A percentile compares a stretch with the other conserved stretches of the same genome.
Evolutionary conservation across 2,113 vertebrate genomes (phyloP).

Genomic region (Alethe castanea): DNA sequence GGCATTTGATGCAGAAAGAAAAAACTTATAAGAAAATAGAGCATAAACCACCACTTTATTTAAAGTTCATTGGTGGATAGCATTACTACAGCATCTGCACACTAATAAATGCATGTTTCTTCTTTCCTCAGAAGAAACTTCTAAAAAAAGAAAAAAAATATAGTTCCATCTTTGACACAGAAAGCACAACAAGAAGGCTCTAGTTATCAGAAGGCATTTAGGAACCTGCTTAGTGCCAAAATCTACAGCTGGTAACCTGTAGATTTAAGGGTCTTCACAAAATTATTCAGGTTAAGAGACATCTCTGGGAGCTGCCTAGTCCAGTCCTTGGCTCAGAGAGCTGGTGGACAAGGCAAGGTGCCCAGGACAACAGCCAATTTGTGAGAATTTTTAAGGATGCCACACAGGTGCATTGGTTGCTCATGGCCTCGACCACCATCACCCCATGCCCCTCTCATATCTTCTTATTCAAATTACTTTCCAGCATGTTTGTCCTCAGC

Average conservation of each 20-base stretch:
- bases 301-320: background rate
- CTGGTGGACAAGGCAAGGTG: background rate
- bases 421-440: background rate
- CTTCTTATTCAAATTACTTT: background rate
- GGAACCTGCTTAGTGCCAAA: background rate
- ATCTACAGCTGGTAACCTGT: background rate
- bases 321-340: background rate
- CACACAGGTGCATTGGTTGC: background rate
- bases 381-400: background rate
- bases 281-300: background rate
- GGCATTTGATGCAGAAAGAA: background rate
- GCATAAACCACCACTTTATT: background rate
- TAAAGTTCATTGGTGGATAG: background rate
- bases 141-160: background rate
- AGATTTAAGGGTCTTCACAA: background rate
- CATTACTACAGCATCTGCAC: background rate
- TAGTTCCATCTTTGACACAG: background rate
- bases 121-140: background rate
- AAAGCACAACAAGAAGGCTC: background rate
- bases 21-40: background rate
- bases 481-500: background rate
- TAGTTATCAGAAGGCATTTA: background rate
- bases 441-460: rapidly evolving
- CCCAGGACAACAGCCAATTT: background rate
- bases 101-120: background rate